phyloP scores from a whole-genome alignment of 2,888 invertebrate species.

The Dasypogon diadema region DNA sequence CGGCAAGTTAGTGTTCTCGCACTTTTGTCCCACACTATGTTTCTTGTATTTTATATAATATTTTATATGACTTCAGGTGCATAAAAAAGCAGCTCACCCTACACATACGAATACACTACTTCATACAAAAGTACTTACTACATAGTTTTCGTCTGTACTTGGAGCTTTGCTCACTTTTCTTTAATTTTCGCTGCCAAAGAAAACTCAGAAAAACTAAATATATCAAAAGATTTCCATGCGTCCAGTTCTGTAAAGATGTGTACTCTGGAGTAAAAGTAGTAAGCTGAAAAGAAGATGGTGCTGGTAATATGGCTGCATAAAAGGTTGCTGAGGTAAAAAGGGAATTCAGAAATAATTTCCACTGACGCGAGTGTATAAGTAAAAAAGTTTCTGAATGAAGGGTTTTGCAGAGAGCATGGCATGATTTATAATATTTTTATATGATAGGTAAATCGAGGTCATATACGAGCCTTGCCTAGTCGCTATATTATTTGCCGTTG shows the following conservation, averaged over 20 bases:
- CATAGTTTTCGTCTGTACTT: not conserved
- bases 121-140: too few relatives aligned
- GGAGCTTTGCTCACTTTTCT: not conserved
- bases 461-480: not conserved
- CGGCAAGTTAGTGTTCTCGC: too few relatives aligned
- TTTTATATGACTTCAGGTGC: too few relatives aligned
- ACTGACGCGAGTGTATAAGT: conserved; percentile 33
- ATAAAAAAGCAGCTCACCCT: too few relatives aligned
- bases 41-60: too few relatives aligned
- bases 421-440: conserved; percentile 24
- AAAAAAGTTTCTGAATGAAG: not conserved
- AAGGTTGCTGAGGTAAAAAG: not conserved
- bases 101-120: too few relatives aligned
- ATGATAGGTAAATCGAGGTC: conserved; percentile 8
- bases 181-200: not conserved
- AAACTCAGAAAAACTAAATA: too few relatives aligned
- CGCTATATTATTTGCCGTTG: not conserved
- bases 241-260: not conserved
- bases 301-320: not conserved
- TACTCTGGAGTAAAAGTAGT: not conserved
- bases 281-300: not conserved
- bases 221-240: not conserved
- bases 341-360: conserved; percentile 19
- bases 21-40: too few relatives aligned
- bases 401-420: not conserved